These are phyloP conservation scores for Brienomyrus longianalis DNA, from an alignment of 2,113 vertebrate genomes.

Conservation along the genomic window DNA sequence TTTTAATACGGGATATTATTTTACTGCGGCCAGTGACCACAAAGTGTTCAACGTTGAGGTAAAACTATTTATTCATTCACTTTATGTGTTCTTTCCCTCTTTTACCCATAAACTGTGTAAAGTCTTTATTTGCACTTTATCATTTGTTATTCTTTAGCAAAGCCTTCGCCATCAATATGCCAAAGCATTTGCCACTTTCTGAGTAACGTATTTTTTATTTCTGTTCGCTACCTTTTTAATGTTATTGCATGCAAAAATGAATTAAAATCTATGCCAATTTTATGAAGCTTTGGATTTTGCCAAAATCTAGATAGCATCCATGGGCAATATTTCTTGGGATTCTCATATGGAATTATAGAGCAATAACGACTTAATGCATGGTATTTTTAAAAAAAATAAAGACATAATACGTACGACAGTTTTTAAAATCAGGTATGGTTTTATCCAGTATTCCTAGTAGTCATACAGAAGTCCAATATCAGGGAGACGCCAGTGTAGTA, in stretches of 20 bases:
- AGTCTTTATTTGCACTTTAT: constrained; percentile 62
- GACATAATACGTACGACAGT: constrained; percentile 56
- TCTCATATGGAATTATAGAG: constrained; percentile 59
- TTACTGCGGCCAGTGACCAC: constrained; percentile 48
- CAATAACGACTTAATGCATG: constrained; percentile 74
- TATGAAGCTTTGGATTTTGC: constrained; percentile 65
- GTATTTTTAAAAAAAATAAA: constrained; percentile 61
- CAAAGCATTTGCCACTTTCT: constrained; percentile 83
- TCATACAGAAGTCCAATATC: constrained; percentile 62
- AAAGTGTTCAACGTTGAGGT: constrained; percentile 48
- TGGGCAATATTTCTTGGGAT: constrained; percentile 68
- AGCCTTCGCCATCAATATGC: constrained; percentile 71
- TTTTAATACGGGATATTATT: constrained; percentile 42
- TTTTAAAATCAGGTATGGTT: constrained; percentile 60
- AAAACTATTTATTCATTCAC: constrained; percentile 42
- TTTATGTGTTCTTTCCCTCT: constrained; percentile 38
- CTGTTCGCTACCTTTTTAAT: constrained; percentile 57
- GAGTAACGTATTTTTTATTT: constrained; percentile 48
- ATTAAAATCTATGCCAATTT: constrained; percentile 77
- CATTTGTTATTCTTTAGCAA: constrained; percentile 51
- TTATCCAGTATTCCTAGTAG: constrained; percentile 64
- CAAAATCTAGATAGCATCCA: constrained; percentile 62
- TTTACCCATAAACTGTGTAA: constrained; percentile 42
- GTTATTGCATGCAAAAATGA: constrained; percentile 63
- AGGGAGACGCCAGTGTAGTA: constrained; percentile 71